Base-by-base conservation (phyloP, 2,888 invertebrate species). In the Pegoplata infirma region DNA sequence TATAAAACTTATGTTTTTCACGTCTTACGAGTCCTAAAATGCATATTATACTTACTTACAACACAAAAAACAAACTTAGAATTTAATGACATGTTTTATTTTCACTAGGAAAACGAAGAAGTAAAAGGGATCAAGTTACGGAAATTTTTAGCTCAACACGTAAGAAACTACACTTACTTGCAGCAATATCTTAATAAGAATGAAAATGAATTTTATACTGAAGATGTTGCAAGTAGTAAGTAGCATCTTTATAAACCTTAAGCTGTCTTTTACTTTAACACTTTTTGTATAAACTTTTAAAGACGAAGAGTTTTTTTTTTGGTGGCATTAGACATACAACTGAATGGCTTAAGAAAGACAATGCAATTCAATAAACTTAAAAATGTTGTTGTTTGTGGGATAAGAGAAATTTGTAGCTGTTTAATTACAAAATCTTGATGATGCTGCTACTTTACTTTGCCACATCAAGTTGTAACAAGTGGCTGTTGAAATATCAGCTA, bases 1-100 rank as follows among this genome's bases (percentile, higher is more conserved):
- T 86, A 85, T 86, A 86, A 86, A 88, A 88, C 86, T 88, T 87
- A 72, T 79, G 79, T 51, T 76, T 76, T 44, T 51, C 12, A 36
- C 55, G 55, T 51, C 66, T 78, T 71, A 75, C 71, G 49, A 61
- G 66, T 51, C 56, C 61, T 71, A 71, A 66, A 63, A 58, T 67
- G 67, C 66, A 75, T 75, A 72, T 63, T 75, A 69, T 56, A 56
- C 28, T 63, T 66, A 61, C 28, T 55, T 55, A 56, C 4, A n/a
- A 21, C 21, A 44, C 46, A 21, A 21, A 53, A 12, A 67, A 32
- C 36, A 47, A 59, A 69, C 59, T 64, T 64, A 55, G 47, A 23
- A 61, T 46, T 67, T 75, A 75, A 75, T 79, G 66, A 71, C 75
- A 75, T 58, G 64, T 21, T 63, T 32, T 63, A n/a, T 7, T 21